These are phyloP conservation scores for Boloria euphrosyne DNA, from an alignment of 2,888 invertebrate species.

Conservation along the genomic window DNA sequence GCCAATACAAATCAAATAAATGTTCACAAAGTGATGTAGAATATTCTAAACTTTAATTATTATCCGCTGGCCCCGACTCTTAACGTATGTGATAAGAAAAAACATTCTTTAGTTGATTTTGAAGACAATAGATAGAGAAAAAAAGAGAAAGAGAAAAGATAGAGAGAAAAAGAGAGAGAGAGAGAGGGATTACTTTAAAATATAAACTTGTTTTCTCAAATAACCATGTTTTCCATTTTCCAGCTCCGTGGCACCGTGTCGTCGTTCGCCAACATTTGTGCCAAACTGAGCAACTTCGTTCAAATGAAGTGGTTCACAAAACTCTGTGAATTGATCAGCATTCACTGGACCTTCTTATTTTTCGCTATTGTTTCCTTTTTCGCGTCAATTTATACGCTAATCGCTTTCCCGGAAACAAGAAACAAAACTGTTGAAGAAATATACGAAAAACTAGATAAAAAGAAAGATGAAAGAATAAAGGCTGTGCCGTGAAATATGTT, in stretches of 20 bases:
- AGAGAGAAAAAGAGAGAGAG: too few relatives aligned
- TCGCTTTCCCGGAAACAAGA: conserved; percentile 70
- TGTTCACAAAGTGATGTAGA: too few relatives aligned
- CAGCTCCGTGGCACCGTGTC: conserved; percentile 75
- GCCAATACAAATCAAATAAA: too few relatives aligned
- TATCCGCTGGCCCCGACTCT: too few relatives aligned
- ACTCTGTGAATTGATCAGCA: conserved; percentile 64
- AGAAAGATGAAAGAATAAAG: conserved; percentile 46
- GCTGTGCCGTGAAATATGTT: conserved; percentile 39
- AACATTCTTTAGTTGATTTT: neutral
- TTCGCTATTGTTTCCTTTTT: conserved; percentile 65
- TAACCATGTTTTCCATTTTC: conserved; percentile 28
- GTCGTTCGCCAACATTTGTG: conserved; percentile 70
- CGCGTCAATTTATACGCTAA: conserved; percentile 62
- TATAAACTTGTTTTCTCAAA: neutral
- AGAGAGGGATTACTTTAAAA: neutral
- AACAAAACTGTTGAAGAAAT: conserved; percentile 69
- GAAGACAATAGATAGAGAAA: neutral
- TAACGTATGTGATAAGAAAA: too few relatives aligned
- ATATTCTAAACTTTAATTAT: too few relatives aligned
- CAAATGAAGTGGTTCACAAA: conserved; percentile 75
- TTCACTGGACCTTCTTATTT: conserved; percentile 73
- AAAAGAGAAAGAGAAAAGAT: too few relatives aligned
- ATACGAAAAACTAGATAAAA: conserved; percentile 60
- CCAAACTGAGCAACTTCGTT: conserved; percentile 73